Conservation (phyloP, 2,888 invertebrate genomes). For the Epistrophe eligans region DNA sequence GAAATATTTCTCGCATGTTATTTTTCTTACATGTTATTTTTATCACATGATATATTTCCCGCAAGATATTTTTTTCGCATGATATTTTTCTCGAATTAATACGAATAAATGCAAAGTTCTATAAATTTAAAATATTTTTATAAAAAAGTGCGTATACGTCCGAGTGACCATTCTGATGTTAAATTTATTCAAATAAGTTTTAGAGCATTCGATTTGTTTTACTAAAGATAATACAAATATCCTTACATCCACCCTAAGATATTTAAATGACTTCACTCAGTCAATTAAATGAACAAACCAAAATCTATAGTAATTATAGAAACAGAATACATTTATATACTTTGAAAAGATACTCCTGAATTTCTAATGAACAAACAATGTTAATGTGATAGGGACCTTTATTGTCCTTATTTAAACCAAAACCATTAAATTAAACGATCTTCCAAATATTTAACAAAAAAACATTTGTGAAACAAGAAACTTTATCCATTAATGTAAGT, state of each 20-base stretch:
- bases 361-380: not conserved
- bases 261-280: not conserved
- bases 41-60: too few relatives aligned
- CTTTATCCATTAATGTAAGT: slow-evolving; percentile 2
- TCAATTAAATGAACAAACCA: not conserved
- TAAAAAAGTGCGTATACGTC: slow-evolving; percentile 17
- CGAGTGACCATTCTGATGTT: not conserved
- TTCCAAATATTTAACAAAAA: not conserved
- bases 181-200: not conserved
- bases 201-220: not conserved
- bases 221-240: not conserved
- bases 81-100: too few relatives aligned
- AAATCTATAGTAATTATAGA: not conserved
- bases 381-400: not conserved
- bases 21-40: too few relatives aligned
- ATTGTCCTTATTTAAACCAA: not conserved
- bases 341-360: not conserved
- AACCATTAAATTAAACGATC: not conserved
- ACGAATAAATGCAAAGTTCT: too few relatives aligned
- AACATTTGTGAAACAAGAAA: not conserved
- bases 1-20: too few relatives aligned
- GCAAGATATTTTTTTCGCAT: too few relatives aligned
- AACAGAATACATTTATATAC: not conserved
- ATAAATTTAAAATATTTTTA: not conserved
- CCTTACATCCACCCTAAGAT: not conserved